Base-by-base conservation (phyloP, 1,140 invertebrate genomes). In the Rhopalosiphum padi region DNA sequence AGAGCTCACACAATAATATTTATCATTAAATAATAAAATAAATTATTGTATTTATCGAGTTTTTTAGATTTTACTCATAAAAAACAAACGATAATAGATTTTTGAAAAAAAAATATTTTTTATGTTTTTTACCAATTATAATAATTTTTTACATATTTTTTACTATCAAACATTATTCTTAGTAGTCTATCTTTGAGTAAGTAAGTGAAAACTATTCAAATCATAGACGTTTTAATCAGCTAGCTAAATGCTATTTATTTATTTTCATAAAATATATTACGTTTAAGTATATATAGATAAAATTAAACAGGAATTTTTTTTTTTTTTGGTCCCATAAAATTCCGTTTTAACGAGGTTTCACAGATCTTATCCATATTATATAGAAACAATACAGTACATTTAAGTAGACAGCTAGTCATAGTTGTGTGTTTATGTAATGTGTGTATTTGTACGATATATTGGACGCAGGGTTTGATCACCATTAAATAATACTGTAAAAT, bases 391-490 rank as follows among this genome's bases (percentile, higher is more conserved):
- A 18, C 60, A n/a, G 4, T 77, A 18, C 2, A n/a, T 18, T 77
- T 35, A 77, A 35, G 60, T 77, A n/a, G 60, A n/a, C 30, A n/a
- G 15, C 60, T 77, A 60, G 55, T 60, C 9, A 77, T n/a, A 77
- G 18, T 77, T 25, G 7, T 60, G 30, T 30, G 11, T 77, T n/a
- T 77, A n/a, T 77, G n/a, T 77, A 55, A n/a, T 77, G n/a, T 77
- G 60, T 77, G 60, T 77, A 77, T 77, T 77, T 77, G 30, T 77
- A 77, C 60, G 60, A n/a, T 77, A 77, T n/a, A 77, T n/a, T 77
- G 60, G 1, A n/a, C n/a, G 15, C 60, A 77, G 60, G 60, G 60
- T 77, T 77, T n/a, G 15, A 77, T 77, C 30, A 22, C 60, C 15
- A 77, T 68, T n/a, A n/a, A 23, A 77, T 77, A 77, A 5, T 77